These are phyloP conservation scores for Tenthredo distinguenda DNA, from an alignment of 2,888 invertebrate species.

Conservation along the genomic window DNA sequence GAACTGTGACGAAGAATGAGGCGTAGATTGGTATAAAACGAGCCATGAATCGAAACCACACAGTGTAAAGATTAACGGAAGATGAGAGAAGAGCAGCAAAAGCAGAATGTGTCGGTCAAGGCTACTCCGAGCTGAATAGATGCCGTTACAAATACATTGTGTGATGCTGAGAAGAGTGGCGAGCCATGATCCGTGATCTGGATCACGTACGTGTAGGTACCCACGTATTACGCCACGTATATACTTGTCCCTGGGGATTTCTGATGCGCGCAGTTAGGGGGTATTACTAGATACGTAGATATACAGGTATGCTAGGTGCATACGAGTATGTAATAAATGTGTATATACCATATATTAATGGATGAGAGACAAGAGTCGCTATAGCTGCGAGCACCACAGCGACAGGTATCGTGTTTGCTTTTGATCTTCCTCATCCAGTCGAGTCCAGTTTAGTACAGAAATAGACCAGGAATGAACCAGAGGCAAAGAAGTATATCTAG, in stretches of 20 bases:
- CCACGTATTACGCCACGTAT: constrained; percentile 61
- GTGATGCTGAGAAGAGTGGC: constrained; percentile 27
- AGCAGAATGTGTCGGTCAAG: constrained; percentile 52
- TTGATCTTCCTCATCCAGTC: constrained; percentile 11
- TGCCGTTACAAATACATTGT: constrained; percentile 53
- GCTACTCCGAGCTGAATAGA: constrained; percentile 39
- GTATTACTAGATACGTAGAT: not conserved
- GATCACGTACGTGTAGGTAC: constrained; percentile 19
- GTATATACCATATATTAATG: not conserved
- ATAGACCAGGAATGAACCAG: constrained; percentile 30
- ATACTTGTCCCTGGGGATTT: constrained; percentile 62
- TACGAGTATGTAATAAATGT: not conserved
- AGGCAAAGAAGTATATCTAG: constrained; percentile 17
- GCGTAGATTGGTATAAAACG: not conserved
- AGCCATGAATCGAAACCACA: not conserved
- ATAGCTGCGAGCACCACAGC: constrained; percentile 55
- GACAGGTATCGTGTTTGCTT: constrained; percentile 23
- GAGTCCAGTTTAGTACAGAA: constrained; percentile 21
- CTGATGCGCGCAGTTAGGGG: not conserved
- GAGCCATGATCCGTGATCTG: constrained; percentile 34
- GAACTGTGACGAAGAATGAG: not conserved
- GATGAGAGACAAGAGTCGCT: not conserved
- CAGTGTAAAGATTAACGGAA: constrained; percentile 28
- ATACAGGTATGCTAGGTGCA: not conserved
- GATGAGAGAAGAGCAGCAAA: constrained; percentile 30